A percentile compares a stretch with the other conserved stretches of the same genome.
Evolutionary conservation across 2,113 vertebrate species (phyloP).

Genomic region (Microtus oregoni): DNA sequence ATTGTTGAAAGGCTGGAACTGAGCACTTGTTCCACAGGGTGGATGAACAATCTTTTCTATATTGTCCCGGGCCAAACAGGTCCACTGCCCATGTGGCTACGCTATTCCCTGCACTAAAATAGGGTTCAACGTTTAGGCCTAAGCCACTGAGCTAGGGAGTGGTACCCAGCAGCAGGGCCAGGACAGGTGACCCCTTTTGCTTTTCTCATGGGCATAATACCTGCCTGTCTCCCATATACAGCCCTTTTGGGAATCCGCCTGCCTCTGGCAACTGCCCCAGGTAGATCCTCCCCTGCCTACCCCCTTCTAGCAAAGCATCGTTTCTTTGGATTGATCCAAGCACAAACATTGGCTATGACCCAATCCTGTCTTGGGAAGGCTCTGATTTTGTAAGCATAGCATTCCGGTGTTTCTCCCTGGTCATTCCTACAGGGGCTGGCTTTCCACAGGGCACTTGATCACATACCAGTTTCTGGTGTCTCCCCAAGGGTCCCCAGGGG

Average conservation of each 20-base stretch:
- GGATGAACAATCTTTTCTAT: background rate
- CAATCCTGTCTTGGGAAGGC: background rate
- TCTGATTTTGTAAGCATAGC: fast-evolving
- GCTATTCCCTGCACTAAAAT: background rate
- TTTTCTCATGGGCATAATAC: background rate
- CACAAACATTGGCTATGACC: background rate
- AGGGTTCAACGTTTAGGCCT: background rate
- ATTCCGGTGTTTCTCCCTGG: fast-evolving
- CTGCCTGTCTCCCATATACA: fast-evolving
- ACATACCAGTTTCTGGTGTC: fast-evolving
- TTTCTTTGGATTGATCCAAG: background rate
- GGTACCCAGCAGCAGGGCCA: background rate
- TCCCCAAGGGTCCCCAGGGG: background rate
- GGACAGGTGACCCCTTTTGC: background rate
- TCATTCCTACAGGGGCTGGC: fast-evolving
- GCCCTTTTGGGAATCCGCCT: fast-evolving
- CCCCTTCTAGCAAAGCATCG: fast-evolving
- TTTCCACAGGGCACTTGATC: fast-evolving
- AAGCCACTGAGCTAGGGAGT: too few relatives aligned
- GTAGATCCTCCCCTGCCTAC: background rate
- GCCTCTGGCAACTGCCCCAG: background rate
- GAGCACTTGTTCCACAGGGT: fast-evolving
- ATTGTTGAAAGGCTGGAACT: background rate
- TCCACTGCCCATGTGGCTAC: fast-evolving
- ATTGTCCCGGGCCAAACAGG: fast-evolving